A percentile compares a stretch with the other conserved stretches of the same genome.
phyloP scores from a whole-genome alignment of 2,113 vertebrate genomes.

The Pomatorhinus ruficollis region DNA sequence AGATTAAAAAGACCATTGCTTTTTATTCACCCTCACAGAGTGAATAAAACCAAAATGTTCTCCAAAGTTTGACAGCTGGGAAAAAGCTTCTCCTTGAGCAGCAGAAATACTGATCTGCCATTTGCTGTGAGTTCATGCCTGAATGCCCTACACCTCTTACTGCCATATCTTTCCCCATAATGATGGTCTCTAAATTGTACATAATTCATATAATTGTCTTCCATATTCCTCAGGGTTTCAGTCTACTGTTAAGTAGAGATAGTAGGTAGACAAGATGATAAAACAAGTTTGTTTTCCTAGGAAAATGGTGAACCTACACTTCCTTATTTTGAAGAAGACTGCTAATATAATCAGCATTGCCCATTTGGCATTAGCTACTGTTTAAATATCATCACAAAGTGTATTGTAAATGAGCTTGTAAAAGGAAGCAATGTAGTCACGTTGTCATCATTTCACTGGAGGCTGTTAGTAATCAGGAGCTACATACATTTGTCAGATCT shows the following conservation, averaged over 20 bases:
- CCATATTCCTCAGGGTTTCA: accelerated
- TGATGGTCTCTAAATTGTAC: neutral
- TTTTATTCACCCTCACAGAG: neutral
- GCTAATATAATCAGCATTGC: neutral
- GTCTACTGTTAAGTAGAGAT: neutral
- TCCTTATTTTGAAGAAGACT: neutral
- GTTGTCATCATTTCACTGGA: constrained; percentile 11
- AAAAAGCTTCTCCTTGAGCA: neutral
- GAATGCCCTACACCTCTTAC: neutral
- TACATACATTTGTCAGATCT: neutral
- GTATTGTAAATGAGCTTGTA: neutral
- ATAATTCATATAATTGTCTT: neutral
- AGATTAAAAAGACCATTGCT: neutral
- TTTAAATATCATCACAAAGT: neutral
- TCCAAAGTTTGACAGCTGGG: neutral
- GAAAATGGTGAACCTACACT: neutral
- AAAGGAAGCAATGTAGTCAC: neutral
- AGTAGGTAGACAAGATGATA: neutral
- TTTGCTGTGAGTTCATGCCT: neutral
- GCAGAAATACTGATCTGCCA: neutral
- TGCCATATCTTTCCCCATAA: neutral
- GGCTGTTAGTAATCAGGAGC: neutral
- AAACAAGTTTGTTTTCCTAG: neutral
- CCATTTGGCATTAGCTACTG: neutral
- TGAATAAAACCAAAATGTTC: neutral